Base-by-base conservation (phyloP, 2,797 vertebrate species). In the Cetoscarus ocellatus region DNA sequence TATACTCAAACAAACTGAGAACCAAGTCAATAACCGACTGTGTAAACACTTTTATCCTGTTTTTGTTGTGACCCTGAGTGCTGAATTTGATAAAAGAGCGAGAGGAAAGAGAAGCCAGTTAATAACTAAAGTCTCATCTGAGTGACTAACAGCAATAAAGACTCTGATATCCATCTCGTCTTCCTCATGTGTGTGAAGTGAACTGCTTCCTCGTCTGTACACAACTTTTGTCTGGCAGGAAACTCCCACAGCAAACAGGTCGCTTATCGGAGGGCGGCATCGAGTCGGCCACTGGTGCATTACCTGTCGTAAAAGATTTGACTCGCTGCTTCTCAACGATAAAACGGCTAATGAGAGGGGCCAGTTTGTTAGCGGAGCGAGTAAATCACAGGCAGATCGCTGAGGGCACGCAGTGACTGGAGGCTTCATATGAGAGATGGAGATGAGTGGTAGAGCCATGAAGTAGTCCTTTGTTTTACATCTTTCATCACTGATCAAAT, bases 251-350 rank as follows among this genome's bases (percentile, higher is more conserved):
- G 5, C 78, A 67, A 81, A 50, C 70, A 79, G 78, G 74, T 74
- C 84, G 0, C 60, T 45, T 85, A 91, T 90, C 90, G 77, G 85
- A 0, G 47, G 0, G 71, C 45, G 87, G 77, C 82, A 87, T 89
- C 82, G 38, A 39, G 55, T 49, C 10, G 51, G 58, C 70, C 67
- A 65, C 75, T 80, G 85, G 79, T 67, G 73, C 80, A n/a, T 79
- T 85, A 87, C 86, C 82, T 76, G 77, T 76, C 61, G 15, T 61
- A 54, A 79, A 78, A 59, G 35, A 19, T 40, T 59, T 57, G 18
- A 38, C 59, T n/a, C 4, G 6, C 61, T 75, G 65, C 14, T 47
- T 36, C 17, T 14, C 14, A 6, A 27, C 17, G 36, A 60, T 65
- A 63, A 82, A 50, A 53, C 56, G 8, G 8, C 55, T 73, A 68